Evolutionary conservation across 2,888 invertebrate genomes (phyloP).

Genomic region (Lepetodrilus schrolli): DNA sequence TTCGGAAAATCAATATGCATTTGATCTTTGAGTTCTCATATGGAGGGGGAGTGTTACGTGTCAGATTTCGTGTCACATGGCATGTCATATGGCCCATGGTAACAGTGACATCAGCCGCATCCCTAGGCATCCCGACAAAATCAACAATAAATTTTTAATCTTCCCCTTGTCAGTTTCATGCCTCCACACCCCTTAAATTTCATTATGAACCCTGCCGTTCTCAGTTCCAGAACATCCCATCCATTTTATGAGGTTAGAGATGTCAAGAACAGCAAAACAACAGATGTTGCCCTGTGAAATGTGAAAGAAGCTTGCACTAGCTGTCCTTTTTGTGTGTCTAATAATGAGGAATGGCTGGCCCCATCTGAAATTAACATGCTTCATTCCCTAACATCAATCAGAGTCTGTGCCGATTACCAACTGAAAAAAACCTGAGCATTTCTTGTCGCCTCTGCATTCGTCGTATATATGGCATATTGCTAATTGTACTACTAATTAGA

Average conservation of each 20-base stretch:
- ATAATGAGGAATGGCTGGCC: not conserved
- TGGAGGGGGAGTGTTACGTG: no score
- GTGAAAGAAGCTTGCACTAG: not conserved
- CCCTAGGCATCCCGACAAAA: no score
- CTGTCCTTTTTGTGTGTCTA: not conserved
- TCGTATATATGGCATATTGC: not conserved
- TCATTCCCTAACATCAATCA: not conserved
- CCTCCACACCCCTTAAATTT: not conserved
- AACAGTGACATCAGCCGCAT: no score
- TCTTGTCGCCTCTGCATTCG: not conserved
- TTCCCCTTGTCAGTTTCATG: not conserved
- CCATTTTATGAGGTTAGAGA: not conserved
- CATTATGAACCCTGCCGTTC: not conserved
- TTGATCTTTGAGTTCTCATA: no score
- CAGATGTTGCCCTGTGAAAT: not conserved
- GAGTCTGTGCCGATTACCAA: not conserved
- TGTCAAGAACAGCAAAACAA: not conserved
- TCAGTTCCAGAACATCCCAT: constrained; percentile 7
- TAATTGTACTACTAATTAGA: not conserved
- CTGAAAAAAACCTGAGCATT: not conserved
- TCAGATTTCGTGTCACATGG: no score
- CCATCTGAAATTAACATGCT: not conserved
- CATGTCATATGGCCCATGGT: no score
- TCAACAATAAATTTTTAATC: constrained; percentile 18
- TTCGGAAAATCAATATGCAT: no score